Evolutionary conservation across 2,797 vertebrate genomes (phyloP).

Genomic region (Labroides dimidiatus): DNA sequence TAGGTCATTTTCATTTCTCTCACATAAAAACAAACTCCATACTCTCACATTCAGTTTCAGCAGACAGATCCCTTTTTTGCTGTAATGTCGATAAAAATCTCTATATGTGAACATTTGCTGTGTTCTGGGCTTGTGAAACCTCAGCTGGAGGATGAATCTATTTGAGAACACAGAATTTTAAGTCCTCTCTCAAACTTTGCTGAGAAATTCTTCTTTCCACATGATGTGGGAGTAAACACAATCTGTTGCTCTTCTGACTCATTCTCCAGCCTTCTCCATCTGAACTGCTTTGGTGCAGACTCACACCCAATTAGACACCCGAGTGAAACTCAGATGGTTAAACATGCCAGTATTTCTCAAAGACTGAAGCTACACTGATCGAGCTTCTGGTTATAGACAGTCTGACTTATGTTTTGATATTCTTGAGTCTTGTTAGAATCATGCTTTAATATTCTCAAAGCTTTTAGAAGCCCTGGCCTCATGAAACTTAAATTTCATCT

Average conservation of each 20-base stretch:
- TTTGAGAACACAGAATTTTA: neutral
- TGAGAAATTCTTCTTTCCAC: slow-evolving; percentile 37
- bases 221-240: slow-evolving; percentile 67
- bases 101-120: slow-evolving; percentile 10
- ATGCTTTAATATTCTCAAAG: neutral
- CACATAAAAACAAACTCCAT: too few relatives aligned
- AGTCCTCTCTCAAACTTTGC: slow-evolving; percentile 33
- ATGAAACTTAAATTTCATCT: neutral
- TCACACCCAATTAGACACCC: slow-evolving; percentile 51
- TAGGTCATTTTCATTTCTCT: too few relatives aligned
- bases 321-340: slow-evolving; percentile 50
- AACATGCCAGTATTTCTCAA: slow-evolving; percentile 47
- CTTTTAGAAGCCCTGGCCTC: neutral
- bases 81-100: neutral
- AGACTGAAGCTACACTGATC: slow-evolving; percentile 4
- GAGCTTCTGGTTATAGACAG: slow-evolving; percentile 12
- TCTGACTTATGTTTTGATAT: neutral
- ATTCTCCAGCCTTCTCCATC: slow-evolving; percentile 45
- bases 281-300: slow-evolving; percentile 40
- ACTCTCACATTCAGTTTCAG: neutral
- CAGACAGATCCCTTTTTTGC: neutral
- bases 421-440: neutral
- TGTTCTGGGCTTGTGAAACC: neutral
- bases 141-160: slow-evolving; percentile 8
- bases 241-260: slow-evolving; percentile 64